These are phyloP conservation scores for Papilio xuthus DNA, from an alignment of 1,140 invertebrate genomes.

Conservation along the genomic window DNA sequence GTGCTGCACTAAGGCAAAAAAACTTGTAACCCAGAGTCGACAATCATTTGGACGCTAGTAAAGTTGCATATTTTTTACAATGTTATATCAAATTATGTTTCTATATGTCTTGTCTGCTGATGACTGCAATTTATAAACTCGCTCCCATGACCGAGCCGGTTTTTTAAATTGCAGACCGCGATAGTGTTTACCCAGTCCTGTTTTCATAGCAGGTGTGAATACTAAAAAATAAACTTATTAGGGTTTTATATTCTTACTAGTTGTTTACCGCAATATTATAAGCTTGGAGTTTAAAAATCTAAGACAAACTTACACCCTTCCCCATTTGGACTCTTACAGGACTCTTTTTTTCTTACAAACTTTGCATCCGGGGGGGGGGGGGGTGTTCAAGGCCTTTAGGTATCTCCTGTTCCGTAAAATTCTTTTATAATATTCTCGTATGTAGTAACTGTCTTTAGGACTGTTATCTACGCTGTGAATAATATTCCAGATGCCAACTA, in stretches of 20 bases:
- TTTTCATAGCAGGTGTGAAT: neutral
- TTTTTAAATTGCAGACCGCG: neutral
- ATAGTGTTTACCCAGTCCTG: neutral
- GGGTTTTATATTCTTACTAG: neutral
- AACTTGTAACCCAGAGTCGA: neutral
- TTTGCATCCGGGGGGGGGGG: no score
- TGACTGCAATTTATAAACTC: neutral
- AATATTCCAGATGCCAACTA: no score
- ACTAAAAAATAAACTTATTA: neutral
- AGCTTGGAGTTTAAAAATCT: no score
- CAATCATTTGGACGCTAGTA: neutral
- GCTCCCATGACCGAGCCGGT: conserved; percentile 6
- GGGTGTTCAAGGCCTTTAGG: no score
- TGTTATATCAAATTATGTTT: conserved; percentile 1
- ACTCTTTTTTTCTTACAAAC: no score
- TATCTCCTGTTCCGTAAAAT: no score
- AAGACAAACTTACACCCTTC: no score
- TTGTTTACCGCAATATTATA: no score
- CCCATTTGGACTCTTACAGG: no score
- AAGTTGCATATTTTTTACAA: neutral
- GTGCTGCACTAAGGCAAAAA: neutral
- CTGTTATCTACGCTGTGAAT: no score
- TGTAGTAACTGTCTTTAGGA: no score
- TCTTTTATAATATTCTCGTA: no score
- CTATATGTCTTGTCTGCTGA: neutral